Percentiles rank a stretch among this genome's conserved stretches.
These are phyloP conservation scores for Cydia fagiglandana DNA, from an alignment of 1,140 invertebrate species.

Conservation along the genomic window DNA sequence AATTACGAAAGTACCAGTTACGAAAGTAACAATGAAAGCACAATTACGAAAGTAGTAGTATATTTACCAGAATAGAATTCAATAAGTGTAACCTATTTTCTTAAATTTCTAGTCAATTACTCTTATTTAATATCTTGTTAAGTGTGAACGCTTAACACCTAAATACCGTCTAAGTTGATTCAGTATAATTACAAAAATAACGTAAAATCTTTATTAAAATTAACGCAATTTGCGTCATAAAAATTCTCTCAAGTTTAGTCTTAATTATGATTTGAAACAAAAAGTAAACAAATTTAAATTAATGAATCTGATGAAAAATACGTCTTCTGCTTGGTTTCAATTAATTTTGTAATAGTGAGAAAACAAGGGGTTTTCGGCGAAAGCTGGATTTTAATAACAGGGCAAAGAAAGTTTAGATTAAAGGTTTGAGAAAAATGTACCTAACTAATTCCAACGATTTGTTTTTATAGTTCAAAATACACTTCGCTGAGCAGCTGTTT, in stretches of 20 bases:
- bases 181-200: background rate
- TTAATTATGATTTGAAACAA: background rate
- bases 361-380: background rate
- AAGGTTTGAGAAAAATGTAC: background rate
- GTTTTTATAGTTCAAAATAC: background rate
- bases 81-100: background rate
- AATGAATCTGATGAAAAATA: constrained; percentile 6
- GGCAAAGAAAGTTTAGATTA: constrained; percentile 3
- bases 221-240: background rate
- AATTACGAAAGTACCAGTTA: too few species aligned
- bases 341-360: background rate
- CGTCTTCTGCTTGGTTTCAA: constrained; percentile 4
- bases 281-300: constrained; percentile 10
- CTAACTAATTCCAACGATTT: background rate
- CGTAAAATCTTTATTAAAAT: background rate
- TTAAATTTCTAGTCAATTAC: background rate
- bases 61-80: background rate
- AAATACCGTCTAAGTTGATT: background rate
- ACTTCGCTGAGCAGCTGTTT: background rate
- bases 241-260: background rate
- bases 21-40: too few species aligned
- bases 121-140: background rate
- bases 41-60: too few species aligned
- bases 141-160: background rate
- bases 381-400: constrained; percentile 1